Evolutionary conservation across 2,113 vertebrate species (phyloP), one percentile per base, ranked within the genome.

Genomic region (Odobenus rosmarus): DNA sequence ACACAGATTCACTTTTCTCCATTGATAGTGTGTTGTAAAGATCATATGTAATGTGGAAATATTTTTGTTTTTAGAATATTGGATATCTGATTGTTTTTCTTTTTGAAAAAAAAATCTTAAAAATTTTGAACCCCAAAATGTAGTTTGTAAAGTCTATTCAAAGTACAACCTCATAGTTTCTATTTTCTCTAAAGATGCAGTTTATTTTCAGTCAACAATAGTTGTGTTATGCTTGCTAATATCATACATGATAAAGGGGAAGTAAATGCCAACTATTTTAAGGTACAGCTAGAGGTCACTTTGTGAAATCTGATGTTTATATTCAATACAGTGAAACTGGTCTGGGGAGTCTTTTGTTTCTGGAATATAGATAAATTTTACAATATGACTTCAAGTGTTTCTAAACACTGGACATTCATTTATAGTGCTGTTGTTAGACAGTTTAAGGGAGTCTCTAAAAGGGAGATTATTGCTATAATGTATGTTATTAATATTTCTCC

Each of bases 131-230:
- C 19, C 19, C 53, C 51, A 59, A 55, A 88, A 88, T 93, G 14
- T 84, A 76, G 31, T 72, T 95, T 77, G 2, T 94, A 36, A 61
- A 74, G 36, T 93, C 36, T 81, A n/a, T 76, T 97, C 72, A 92
- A 86, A 97, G 64, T 64, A 74, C 57, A 82, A 46, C 18, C 67
- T 81, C 3, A 33, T 62, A 67, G 84, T 93, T 95, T 90, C 42
- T 92, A 16, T 95, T 97, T 98, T 97, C 51, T 87, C 39, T 81
- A 96, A 90, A 90, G 69, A 90, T 90, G 28, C 62, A 90, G 42
- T 84, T 98, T 98, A 64, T 97, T 98, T 97, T 93, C 93, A 97
- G 97, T 97, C 96, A 98, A 97, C 85, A 97, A 19, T 88, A 80
- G 16, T 74, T 91, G 55, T 98, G 95, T 97, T 97, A n/a, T 97